A percentile compares a stretch with the other conserved stretches of the same genome.
Conservation (phyloP, 2,113 vertebrate genomes). For the Melanotaenia duboulayi region DNA sequence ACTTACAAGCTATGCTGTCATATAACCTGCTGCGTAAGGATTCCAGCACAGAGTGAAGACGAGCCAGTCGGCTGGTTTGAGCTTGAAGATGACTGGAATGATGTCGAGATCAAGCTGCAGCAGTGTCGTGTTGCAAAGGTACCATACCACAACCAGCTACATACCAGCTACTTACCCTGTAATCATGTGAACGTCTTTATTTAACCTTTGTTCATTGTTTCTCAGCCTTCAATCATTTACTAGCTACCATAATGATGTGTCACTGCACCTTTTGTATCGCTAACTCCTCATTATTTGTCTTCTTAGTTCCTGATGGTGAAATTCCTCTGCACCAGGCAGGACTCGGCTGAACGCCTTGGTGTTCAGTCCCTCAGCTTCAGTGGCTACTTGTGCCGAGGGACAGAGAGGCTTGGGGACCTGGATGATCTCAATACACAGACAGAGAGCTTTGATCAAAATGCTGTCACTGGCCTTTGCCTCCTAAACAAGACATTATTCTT, state of each 20-base stretch:
- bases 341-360: slow-evolving; percentile 91
- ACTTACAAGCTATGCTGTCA: slow-evolving; percentile 37
- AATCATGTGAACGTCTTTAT: background rate
- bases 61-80: slow-evolving; percentile 98
- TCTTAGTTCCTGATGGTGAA: slow-evolving; percentile 97
- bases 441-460: slow-evolving; percentile 58
- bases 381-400: slow-evolving; percentile 87
- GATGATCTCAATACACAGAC: slow-evolving; percentile 78
- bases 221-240: background rate
- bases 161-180: background rate
- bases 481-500: slow-evolving; percentile 94
- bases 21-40: slow-evolving; percentile 57
- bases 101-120: slow-evolving; percentile 93
- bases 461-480: slow-evolving; percentile 86
- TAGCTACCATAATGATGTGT: background rate
- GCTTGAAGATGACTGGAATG: slow-evolving; percentile 96
- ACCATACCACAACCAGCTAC: slow-evolving; percentile 12
- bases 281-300: background rate
- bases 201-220: background rate
- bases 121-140: slow-evolving; percentile 91
- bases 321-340: slow-evolving; percentile 93
- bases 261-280: background rate
- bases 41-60: slow-evolving; percentile 84
- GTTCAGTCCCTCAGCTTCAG: slow-evolving; percentile 90
- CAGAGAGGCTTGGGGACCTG: slow-evolving; percentile 78